Conservation (phyloP, 1,140 invertebrate species). For the Pogonomyrmex californicus region DNA sequence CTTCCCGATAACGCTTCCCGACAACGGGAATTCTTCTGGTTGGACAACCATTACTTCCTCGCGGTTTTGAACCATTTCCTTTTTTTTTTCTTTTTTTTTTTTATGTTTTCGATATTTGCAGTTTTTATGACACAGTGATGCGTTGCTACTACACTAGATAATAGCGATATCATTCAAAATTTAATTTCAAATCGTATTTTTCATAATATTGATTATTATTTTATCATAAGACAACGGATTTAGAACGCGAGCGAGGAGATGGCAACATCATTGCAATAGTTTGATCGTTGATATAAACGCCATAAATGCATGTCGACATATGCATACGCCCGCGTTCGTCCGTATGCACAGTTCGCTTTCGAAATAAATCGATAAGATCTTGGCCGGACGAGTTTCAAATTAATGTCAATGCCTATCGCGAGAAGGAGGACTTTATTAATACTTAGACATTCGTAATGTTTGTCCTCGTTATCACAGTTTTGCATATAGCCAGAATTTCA, state of each 20-base stretch:
- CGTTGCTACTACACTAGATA: neutral
- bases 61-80: neutral
- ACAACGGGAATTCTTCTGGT: neutral
- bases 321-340: slow-evolving; percentile 51
- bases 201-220: neutral
- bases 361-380: slow-evolving; percentile 82
- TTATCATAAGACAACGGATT: neutral
- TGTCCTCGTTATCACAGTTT: slow-evolving; percentile 57
- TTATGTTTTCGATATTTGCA: neutral
- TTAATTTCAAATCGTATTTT: neutral
- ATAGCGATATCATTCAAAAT: slow-evolving; percentile 4
- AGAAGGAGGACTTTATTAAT: slow-evolving; percentile 75
- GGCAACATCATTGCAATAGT: neutral
- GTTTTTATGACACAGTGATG: neutral
- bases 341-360: slow-evolving; percentile 74
- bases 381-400: slow-evolving; percentile 79
- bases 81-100: neutral
- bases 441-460: slow-evolving; percentile 44
- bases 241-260: neutral
- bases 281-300: neutral
- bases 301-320: slow-evolving; percentile 29
- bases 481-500: slow-evolving; percentile 45
- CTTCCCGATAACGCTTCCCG: neutral
- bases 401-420: slow-evolving; percentile 77
- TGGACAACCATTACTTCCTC: neutral